Conservation (phyloP, 2,113 vertebrate genomes). For the Corythornis madagascariensis region DNA sequence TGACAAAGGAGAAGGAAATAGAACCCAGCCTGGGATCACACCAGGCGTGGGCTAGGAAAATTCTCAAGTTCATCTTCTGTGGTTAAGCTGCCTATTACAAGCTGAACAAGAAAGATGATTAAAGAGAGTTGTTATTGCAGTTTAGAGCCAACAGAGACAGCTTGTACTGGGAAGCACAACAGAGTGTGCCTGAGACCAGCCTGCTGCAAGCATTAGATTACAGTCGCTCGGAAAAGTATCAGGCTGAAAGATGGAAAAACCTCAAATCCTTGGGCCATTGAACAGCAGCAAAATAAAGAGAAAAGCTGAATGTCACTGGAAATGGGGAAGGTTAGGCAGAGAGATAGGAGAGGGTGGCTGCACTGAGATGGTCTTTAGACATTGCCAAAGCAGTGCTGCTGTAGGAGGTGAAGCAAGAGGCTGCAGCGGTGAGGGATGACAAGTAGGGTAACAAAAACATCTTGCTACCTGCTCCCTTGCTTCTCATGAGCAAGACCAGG, state of each 20-base stretch:
- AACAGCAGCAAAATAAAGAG: conserved; percentile 1
- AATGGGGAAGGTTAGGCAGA: not conserved
- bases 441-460: not conserved
- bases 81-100: conserved; percentile 6
- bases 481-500: not conserved
- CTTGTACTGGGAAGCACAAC: conserved; percentile 31
- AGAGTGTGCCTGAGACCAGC: not conserved
- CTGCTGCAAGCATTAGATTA: conserved; percentile 20
- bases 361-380: not conserved
- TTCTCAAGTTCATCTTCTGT: conserved; percentile 11
- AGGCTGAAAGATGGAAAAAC: not conserved
- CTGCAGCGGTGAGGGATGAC: not conserved
- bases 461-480: not conserved
- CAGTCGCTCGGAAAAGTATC: not conserved
- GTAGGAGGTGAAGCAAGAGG: not conserved
- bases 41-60: not conserved
- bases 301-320: not conserved
- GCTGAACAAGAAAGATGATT: conserved; percentile 34
- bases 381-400: not conserved
- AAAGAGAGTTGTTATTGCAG: conserved; percentile 46
- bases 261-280: not conserved
- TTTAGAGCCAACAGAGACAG: conserved; percentile 42
- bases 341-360: not conserved
- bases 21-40: not conserved
- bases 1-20: not conserved